Evolutionary conservation across 2,888 invertebrate species (phyloP).

Genomic region (Xestobium rufovillosum): DNA sequence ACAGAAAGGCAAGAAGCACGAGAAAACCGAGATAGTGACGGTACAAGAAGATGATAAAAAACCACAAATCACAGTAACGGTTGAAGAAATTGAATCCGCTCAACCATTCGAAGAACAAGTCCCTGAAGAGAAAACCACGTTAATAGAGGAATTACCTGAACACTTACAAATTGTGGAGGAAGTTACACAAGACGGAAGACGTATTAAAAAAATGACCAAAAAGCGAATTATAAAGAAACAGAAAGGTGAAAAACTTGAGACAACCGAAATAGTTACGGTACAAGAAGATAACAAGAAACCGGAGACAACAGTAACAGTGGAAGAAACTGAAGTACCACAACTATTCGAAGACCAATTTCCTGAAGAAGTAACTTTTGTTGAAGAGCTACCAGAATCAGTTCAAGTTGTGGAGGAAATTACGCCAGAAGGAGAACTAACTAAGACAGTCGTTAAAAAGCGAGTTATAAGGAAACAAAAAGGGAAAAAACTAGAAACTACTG

Average conservation of each 20-base stretch:
- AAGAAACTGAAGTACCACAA: slow-evolving; percentile 24
- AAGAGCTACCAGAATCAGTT: slow-evolving; percentile 35
- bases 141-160: slow-evolving; percentile 26
- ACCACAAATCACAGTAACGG: slow-evolving; percentile 27
- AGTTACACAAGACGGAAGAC: slow-evolving; percentile 31
- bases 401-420: slow-evolving; percentile 15
- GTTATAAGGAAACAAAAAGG: slow-evolving; percentile 34
- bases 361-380: slow-evolving; percentile 28
- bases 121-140: slow-evolving; percentile 12
- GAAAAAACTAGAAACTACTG: slow-evolving; percentile 34
- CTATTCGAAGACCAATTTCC: slow-evolving; percentile 19
- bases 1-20: slow-evolving; percentile 34
- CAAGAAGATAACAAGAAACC: slow-evolving; percentile 27
- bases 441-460: slow-evolving; percentile 30
- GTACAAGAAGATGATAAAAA: slow-evolving; percentile 33
- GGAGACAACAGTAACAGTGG: slow-evolving; percentile 29
- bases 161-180: slow-evolving; percentile 31
- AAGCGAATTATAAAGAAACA: slow-evolving; percentile 35
- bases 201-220: slow-evolving; percentile 26
- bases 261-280: slow-evolving; percentile 38
- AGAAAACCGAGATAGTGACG: slow-evolving; percentile 44
- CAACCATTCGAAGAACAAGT: slow-evolving; percentile 16
- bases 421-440: slow-evolving; percentile 38
- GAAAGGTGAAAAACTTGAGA: slow-evolving; percentile 35
- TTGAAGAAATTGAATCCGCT: slow-evolving; percentile 25